These are phyloP conservation scores for Carassius carassius DNA, from an alignment of 2,113 vertebrate species.

Conservation along the genomic window DNA sequence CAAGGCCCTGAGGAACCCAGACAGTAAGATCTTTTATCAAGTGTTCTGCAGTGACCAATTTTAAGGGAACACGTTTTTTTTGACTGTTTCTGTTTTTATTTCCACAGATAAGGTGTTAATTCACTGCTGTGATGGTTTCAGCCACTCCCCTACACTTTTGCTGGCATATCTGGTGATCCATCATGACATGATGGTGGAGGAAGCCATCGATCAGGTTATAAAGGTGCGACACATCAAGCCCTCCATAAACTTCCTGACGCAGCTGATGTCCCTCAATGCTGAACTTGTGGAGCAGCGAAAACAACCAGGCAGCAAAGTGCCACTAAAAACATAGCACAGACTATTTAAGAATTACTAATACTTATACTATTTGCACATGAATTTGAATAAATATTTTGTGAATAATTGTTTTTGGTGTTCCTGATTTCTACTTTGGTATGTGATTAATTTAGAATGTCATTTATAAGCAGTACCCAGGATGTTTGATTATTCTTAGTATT, in stretches of 20 bases:
- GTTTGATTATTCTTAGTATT: background rate
- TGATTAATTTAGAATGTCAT: background rate
- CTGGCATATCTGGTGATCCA: background rate
- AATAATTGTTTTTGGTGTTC: background rate
- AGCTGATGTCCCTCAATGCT: background rate
- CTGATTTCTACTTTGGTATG: background rate
- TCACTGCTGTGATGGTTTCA: background rate
- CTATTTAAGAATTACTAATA: no score
- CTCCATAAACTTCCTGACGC: background rate
- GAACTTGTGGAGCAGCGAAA: background rate
- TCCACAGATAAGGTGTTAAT: background rate
- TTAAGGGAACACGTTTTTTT: background rate
- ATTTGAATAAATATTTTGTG: background rate
- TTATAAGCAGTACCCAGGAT: background rate
- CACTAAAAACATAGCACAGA: background rate
- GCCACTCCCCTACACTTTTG: background rate
- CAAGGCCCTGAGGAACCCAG: background rate
- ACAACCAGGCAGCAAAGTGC: background rate
- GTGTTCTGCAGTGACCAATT: background rate
- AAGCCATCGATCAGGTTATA: background rate
- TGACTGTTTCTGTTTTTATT: background rate
- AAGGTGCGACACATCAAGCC: background rate
- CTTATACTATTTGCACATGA: background rate
- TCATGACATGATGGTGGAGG: background rate
- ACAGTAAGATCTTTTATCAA: conserved; percentile 8